Base-by-base conservation (phyloP, 2,888 invertebrate genomes). In the Drosophila birchii region DNA sequence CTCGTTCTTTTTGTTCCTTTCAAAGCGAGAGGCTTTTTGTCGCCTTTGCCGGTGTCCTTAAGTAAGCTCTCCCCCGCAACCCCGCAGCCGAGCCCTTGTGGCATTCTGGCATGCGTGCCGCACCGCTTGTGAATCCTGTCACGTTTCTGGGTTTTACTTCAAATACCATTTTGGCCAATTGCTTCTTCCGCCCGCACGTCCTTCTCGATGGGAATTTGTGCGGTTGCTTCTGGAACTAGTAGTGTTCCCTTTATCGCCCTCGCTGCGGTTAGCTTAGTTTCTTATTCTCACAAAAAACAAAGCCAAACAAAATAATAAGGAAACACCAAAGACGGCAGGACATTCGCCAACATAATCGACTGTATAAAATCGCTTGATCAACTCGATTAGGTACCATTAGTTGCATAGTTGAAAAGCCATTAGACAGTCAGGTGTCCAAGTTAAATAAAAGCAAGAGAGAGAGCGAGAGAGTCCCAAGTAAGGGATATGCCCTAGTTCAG, bases 131-230 rank as follows among this genome's bases (percentile, higher is more conserved):
- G 61, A 88, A 84, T 70, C 84, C 78, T 75, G 84, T 85, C 85
- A 88, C 85, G 87, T 88, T 81, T 75, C 62, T 64, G 87, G 84
- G 66, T 77, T 84, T 88, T 75, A 75, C 76, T 84, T 80, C 63
- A 80, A 84, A 83, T 79, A 71, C 79, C 79, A 84, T 84, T 84
- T 69, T 83, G 86, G 75, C 86, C 84, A 88, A 84, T 88, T 80
- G 83, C 79, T 68, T 71, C 75, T 75, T 74, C 73, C 75, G 66
- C 34, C 39, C 14, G 59, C 67, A 20, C 34, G 29, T n/a, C 36
- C 53, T n/a, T 16, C 32, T 5, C 62, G 38, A 14, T 32, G 29
- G 51, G 34, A 51, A 36, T 36, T 49, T 51, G 51, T 32, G 43
- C 20, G 51, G 51, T 53, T 36, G 20, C 36, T 23, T 6, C 20